These are phyloP conservation scores for Dendrophyllia cribrosa DNA, from an alignment of 64 coral and sea anemone genomes.

Conservation along the genomic window DNA sequence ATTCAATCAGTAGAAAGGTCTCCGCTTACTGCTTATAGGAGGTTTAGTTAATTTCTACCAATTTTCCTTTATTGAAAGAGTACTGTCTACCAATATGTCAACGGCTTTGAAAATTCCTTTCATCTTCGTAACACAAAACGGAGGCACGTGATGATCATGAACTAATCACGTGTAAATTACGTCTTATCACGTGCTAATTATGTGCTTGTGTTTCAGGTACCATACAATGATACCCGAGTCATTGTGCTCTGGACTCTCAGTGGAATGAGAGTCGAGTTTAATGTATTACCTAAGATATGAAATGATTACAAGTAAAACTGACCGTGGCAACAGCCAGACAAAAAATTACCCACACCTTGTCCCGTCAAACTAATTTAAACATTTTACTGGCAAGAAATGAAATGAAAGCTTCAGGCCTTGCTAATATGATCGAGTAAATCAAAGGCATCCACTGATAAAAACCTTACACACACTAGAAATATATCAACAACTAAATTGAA, in stretches of 20 bases:
- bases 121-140: not conserved
- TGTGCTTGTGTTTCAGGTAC: not conserved
- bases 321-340: not conserved
- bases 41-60: too few species aligned
- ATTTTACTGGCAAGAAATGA: not conserved
- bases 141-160: not conserved
- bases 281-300: not conserved
- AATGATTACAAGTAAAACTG: not conserved
- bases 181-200: not conserved
- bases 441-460: too few species aligned
- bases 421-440: not conserved
- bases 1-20: too few species aligned
- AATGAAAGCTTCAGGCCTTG: not conserved
- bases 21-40: too few species aligned
- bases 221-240: slow-evolving; percentile 7
- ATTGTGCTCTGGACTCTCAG: not conserved
- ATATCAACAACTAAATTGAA: not conserved
- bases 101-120: not conserved
- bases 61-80: too few species aligned
- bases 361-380: not conserved
- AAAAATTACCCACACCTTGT: not conserved
- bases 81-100: not conserved
- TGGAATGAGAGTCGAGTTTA: slow-evolving; percentile 24
- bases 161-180: not conserved
- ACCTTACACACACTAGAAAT: not conserved